Evolutionary conservation across 2,113 vertebrate species (phyloP).

Genomic region (Butorides virescens): DNA sequence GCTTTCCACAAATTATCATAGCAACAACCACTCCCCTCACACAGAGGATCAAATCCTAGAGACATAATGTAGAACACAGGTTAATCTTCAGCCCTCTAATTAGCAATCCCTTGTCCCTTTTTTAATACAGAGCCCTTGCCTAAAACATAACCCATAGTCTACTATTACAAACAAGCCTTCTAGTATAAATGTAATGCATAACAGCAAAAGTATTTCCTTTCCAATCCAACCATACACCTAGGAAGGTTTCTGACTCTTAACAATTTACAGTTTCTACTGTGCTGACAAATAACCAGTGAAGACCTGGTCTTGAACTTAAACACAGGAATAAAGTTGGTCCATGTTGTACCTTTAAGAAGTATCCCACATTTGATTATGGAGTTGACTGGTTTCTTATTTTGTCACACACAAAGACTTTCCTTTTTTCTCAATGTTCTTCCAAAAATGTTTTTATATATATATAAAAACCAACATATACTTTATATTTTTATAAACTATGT

Average conservation of each 20-base stretch:
- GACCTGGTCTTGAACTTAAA: background rate
- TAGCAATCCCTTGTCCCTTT: background rate
- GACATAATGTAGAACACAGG: fast-evolving
- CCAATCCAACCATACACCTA: background rate
- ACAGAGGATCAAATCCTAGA: background rate
- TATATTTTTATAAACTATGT: background rate
- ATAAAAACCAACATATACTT: background rate
- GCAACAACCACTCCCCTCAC: background rate
- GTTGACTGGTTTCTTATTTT: background rate
- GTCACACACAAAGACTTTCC: background rate
- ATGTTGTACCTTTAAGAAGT: background rate
- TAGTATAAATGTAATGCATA: background rate
- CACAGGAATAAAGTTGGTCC: background rate
- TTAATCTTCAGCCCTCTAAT: background rate
- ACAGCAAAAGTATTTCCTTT: background rate
- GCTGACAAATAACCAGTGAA: background rate
- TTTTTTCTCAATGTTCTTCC: background rate
- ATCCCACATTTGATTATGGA: background rate
- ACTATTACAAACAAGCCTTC: background rate
- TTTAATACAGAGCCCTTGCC: background rate
- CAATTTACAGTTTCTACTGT: background rate
- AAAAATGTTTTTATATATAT: background rate
- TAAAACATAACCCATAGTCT: background rate
- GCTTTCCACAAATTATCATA: background rate
- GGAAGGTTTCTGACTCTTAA: background rate